Conservation (phyloP, 1,140 invertebrate genomes). For the Hylaeus volcanicus region DNA sequence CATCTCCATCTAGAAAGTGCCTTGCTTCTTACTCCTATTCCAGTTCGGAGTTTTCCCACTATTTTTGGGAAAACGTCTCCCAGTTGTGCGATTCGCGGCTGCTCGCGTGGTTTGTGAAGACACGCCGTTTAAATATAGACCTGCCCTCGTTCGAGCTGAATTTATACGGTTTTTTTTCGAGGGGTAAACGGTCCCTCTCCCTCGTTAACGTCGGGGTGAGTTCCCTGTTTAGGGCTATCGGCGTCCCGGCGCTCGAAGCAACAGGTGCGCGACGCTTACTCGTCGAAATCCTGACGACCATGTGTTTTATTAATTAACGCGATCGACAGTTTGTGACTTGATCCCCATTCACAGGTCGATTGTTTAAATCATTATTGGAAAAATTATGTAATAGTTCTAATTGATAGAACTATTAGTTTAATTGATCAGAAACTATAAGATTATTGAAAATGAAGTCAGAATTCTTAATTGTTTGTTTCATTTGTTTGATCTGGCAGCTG, state of each 20-base stretch:
- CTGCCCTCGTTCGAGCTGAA: constrained; percentile 9
- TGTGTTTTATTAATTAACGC: constrained; percentile 18
- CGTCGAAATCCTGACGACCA: not conserved
- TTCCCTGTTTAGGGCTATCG: not conserved
- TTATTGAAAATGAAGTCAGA: too few species aligned
- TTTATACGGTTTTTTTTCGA: not conserved
- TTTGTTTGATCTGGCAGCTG: too few species aligned
- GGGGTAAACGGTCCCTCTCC: not conserved
- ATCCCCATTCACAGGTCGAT: not conserved
- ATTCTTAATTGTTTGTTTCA: too few species aligned
- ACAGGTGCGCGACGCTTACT: constrained; percentile 56
- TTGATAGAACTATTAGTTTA: too few species aligned
- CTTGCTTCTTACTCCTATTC: too few species aligned
- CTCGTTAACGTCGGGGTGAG: not conserved
- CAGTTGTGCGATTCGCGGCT: not conserved
- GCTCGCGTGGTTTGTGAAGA: not conserved
- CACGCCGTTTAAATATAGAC: not conserved
- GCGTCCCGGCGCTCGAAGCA: constrained; percentile 29
- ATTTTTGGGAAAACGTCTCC: not conserved
- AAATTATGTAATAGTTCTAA: too few species aligned
- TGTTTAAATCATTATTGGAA: too few species aligned
- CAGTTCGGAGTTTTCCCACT: not conserved
- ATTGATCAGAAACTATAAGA: too few species aligned
- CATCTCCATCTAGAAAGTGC: too few species aligned
- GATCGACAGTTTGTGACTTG: not conserved